Percentiles rank a stretch among this genome's conserved stretches.
Evolutionary conservation across 2,797 vertebrate genomes (phyloP).

Genomic region (Nothura maculosa): DNA sequence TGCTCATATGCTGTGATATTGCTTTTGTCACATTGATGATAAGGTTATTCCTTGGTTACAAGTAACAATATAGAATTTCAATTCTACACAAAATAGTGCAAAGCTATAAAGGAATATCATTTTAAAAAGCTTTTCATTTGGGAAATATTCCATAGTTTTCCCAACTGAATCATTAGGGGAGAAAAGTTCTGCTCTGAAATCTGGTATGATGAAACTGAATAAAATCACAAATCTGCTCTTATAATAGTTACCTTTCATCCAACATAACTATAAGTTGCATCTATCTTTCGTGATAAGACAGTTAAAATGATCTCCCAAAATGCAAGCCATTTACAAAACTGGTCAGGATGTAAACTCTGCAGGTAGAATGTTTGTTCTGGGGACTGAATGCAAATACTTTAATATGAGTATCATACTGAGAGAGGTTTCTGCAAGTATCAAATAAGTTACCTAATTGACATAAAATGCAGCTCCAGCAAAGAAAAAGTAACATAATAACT

Average conservation of each 20-base stretch:
- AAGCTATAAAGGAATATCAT: background rate
- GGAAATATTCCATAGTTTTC: background rate
- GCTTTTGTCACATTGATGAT: no score
- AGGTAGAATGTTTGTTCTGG: background rate
- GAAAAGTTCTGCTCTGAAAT: background rate
- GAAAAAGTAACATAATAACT: slow-evolving; percentile 13
- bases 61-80: background rate
- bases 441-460: slow-evolving; percentile 24
- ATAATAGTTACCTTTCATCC: background rate
- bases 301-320: background rate
- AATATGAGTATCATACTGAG: background rate
- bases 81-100: background rate
- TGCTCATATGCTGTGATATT: background rate
- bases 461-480: background rate
- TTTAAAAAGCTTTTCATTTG: background rate
- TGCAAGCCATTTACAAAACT: background rate
- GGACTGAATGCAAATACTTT: background rate
- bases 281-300: background rate
- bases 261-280: background rate
- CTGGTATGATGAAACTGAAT: background rate
- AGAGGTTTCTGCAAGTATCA: background rate
- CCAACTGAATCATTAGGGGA: background rate
- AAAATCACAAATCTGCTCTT: background rate
- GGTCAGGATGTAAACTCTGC: background rate
- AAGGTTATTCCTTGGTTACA: no score